phyloP scores from a whole-genome alignment of 2,797 vertebrate genomes.

The Philypnodon macrostomus region DNA sequence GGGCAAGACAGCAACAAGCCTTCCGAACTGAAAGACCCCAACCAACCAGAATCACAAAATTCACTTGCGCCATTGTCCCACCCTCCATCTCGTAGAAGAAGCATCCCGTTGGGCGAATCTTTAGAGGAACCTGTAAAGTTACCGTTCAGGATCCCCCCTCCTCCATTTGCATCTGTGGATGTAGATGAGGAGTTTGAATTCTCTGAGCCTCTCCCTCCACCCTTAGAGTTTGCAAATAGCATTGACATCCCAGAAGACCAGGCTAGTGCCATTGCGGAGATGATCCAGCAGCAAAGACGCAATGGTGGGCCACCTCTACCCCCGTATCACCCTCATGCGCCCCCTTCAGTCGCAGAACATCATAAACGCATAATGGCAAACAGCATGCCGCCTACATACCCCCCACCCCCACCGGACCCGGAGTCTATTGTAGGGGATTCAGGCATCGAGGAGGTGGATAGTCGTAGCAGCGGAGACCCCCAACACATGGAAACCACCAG shows the following conservation, averaged over 20 bases:
- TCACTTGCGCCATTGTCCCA: constrained; percentile 57
- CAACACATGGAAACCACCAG: constrained; percentile 93
- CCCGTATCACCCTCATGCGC: constrained; percentile 72
- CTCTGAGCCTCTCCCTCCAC: constrained; percentile 92
- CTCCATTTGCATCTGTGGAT: constrained; percentile 90
- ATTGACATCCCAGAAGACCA: constrained; percentile 94
- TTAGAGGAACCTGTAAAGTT: constrained; percentile 88
- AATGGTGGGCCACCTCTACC: constrained; percentile 71
- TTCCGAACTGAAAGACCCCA: constrained; percentile 73
- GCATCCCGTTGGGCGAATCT: constrained; percentile 82
- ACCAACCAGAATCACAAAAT: constrained; percentile 63
- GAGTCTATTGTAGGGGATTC: constrained; percentile 87
- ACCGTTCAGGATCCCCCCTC: constrained; percentile 92
- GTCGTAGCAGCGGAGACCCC: constrained; percentile 90
- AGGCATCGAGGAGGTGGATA: constrained; percentile 92
- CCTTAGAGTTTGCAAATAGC: constrained; percentile 96
- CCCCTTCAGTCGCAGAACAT: constrained; percentile 63
- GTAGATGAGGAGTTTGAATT: constrained; percentile 96
- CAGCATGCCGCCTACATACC: constrained; percentile 85
- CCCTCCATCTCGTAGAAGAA: constrained; percentile 73
- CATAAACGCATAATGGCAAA: constrained; percentile 76
- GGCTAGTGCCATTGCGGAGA: constrained; percentile 77
- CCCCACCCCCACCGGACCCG: constrained; percentile 84
- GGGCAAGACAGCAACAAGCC: constrained; percentile 65
- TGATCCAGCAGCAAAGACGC: constrained; percentile 80